Evolutionary conservation across 2,113 vertebrate species (phyloP).

Genomic region (Pantherophis guttatus): DNA sequence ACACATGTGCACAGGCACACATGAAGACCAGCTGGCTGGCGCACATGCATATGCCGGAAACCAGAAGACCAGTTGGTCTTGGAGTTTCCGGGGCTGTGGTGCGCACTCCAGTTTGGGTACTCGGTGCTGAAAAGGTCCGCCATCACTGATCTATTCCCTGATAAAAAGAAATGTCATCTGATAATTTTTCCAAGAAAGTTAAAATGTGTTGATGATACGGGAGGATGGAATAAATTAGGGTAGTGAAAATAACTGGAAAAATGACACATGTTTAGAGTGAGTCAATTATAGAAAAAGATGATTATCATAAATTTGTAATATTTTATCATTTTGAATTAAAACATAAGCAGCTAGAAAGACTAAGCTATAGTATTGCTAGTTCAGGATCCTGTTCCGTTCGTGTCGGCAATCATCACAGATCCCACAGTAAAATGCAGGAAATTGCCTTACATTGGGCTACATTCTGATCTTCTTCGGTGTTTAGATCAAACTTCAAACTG

Average conservation of each 20-base stretch:
- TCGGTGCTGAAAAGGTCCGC: no score
- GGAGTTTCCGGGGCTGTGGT: no score
- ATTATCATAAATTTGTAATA: constrained; percentile 37
- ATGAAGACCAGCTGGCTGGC: no score
- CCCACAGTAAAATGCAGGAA: not conserved
- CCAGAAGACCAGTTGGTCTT: no score
- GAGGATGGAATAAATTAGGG: not conserved
- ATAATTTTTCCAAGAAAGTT: fast-evolving
- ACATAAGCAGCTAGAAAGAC: constrained; percentile 8
- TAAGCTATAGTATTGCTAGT: not conserved
- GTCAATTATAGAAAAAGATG: constrained; percentile 6
- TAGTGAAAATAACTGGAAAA: not conserved
- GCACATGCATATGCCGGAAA: no score
- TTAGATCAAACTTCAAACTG: no score
- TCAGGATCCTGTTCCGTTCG: not conserved
- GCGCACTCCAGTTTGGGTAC: no score
- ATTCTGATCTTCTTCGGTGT: not conserved
- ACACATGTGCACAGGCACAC: no score
- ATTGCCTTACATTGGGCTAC: not conserved
- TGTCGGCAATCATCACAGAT: not conserved
- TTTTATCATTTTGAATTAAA: constrained; percentile 22
- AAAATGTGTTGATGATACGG: not conserved
- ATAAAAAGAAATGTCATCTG: not conserved
- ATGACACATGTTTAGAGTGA: constrained; percentile 13
- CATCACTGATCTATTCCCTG: not conserved